Base-by-base conservation (phyloP, 2,888 invertebrate species). In the Argynnis bischoffii region DNA sequence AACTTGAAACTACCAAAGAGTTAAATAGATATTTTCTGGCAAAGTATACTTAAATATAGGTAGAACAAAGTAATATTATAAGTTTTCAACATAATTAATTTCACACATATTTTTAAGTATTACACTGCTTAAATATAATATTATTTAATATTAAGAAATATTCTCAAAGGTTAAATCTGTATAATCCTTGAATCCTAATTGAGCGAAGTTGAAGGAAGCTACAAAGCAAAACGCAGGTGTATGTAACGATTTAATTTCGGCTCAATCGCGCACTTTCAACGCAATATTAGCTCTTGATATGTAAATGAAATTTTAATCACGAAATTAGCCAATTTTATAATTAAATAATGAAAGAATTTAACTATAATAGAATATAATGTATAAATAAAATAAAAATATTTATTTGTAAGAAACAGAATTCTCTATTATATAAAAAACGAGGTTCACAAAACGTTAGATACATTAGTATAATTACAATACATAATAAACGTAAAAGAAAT, bases 211-310 rank as follows among this genome's bases (percentile, higher is more conserved):
- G 76, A 75, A 73, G 76, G 77, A 76, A 79, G 77, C 77, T 76
- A 70, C 75, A 73, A 75, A 75, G 70, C 76, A 73, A 75, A 76
- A 72, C 85, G 76, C 90, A 89, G 89, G 87, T 90, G 90, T 83
- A 78, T 70, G 75, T 84, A 88, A 90, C 83, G 88, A 82, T 87
- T 89, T 88, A 87, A 90, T 90, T 87, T 87, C 78, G 84, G 78
- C 83, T 78, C 78, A 84, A 82, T 80, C 78, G 79, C 73, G 78
- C 77, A 78, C 79, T 77, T 79, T 70, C 77, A 72, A 71, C 77
- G 70, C 67, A 71, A 76, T 76, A 81, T 83, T 80, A 78, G 76
- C 78, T 77, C 78, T 78, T 77, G 78, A 83, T 79, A 77, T 78
- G 76, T 77, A 80, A 79, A 84, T 83, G 80, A 81, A 80, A 81